Percentiles rank a stretch among this genome's conserved stretches.
These are phyloP conservation scores for Cynoglossus semilaevis DNA, from an alignment of 2,113 vertebrate species.

Conservation along the genomic window DNA sequence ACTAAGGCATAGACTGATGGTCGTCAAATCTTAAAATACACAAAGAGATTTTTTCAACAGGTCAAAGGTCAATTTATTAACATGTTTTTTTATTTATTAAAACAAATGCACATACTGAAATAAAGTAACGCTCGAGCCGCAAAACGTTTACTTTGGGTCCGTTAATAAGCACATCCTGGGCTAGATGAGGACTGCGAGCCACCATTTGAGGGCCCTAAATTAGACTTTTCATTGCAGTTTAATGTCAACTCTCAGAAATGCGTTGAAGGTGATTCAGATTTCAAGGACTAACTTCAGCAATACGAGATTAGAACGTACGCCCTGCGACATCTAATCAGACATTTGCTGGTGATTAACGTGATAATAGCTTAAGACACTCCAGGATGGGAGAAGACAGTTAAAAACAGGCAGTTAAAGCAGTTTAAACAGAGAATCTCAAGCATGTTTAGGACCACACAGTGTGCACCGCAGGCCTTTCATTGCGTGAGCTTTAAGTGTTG, in stretches of 20 bases:
- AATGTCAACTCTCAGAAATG: slow-evolving; percentile 5
- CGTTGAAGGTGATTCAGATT: slow-evolving; percentile 42
- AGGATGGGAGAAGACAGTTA: too few species aligned
- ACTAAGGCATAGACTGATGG: too few species aligned
- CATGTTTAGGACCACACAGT: background rate
- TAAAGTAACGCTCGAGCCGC: too few species aligned
- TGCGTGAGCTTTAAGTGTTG: background rate
- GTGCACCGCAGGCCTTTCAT: background rate
- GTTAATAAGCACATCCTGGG: too few species aligned
- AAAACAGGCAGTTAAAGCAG: slow-evolving; percentile 2
- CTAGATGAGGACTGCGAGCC: too few species aligned
- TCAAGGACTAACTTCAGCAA: slow-evolving; percentile 31
- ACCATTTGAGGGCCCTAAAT: background rate
- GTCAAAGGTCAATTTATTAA: too few species aligned
- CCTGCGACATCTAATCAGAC: slow-evolving; percentile 16
- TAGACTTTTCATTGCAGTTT: slow-evolving; percentile 17
- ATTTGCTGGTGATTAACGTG: slow-evolving; percentile 47
- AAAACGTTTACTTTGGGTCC: too few species aligned
- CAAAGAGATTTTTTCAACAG: too few species aligned
- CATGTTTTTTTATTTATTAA: too few species aligned
- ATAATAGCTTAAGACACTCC: slow-evolving; percentile 2
- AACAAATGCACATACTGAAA: too few species aligned
- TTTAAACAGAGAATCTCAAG: background rate
- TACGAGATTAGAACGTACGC: slow-evolving; percentile 22
- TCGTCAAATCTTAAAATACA: too few species aligned